phyloP scores from a whole-genome alignment of 2,113 vertebrate species.

The Ardeotis arabs region DNA sequence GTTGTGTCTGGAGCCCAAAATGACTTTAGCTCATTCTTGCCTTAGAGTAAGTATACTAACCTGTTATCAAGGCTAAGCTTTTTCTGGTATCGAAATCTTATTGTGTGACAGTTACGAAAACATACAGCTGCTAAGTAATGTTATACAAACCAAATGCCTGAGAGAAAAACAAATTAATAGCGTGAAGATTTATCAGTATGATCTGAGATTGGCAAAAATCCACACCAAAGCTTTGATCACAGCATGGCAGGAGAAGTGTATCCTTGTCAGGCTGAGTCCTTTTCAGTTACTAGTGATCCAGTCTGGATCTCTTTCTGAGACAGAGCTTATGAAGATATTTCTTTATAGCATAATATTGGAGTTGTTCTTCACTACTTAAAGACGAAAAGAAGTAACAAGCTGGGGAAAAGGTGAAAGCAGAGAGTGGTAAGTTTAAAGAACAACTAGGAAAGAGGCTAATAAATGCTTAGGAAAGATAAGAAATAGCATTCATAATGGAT shows the following conservation, averaged over 20 bases:
- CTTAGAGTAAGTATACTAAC: background rate
- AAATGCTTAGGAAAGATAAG: background rate
- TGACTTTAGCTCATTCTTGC: background rate
- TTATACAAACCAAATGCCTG: background rate
- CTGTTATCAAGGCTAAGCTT: background rate
- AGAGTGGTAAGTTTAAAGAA: background rate
- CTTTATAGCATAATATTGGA: background rate
- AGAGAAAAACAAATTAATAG: background rate
- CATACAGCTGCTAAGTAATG: background rate
- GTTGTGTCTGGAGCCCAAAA: background rate
- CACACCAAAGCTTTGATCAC: background rate
- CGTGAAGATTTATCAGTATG: background rate
- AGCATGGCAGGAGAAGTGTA: background rate
- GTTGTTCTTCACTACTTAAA: background rate
- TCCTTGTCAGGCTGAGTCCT: background rate
- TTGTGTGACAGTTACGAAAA: background rate
- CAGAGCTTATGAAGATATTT: background rate
- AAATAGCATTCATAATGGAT: background rate
- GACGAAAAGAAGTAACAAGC: background rate
- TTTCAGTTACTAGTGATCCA: background rate
- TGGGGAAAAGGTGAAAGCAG: background rate
- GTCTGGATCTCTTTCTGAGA: background rate
- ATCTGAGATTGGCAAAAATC: background rate
- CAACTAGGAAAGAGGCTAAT: background rate
- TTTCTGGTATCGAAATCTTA: background rate